These are phyloP conservation scores for Meles meles DNA, from an alignment of 2,113 vertebrate species.

Conservation along the genomic window DNA sequence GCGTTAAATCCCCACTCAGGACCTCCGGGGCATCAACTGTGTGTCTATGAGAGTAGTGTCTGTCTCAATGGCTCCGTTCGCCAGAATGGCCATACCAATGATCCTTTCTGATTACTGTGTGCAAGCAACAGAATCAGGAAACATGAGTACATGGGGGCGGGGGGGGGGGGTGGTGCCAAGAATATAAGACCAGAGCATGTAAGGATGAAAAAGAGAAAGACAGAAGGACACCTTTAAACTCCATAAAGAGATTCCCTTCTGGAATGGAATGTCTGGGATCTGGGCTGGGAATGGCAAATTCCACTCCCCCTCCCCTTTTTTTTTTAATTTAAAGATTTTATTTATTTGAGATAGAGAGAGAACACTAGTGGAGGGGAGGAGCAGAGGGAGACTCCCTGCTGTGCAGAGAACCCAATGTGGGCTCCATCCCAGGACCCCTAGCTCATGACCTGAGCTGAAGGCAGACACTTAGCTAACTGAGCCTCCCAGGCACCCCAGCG, in stretches of 20 bases:
- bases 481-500: no score
- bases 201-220: not conserved
- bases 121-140: not conserved
- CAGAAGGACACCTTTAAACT: not conserved
- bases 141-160: fast-evolving
- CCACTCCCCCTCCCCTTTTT: not conserved
- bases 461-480: not conserved
- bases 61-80: not conserved
- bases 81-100: not conserved
- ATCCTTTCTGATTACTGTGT: not conserved
- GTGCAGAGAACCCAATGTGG: not conserved
- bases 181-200: not conserved
- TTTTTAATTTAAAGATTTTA: not conserved
- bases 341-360: not conserved
- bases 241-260: not conserved
- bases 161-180: not conserved
- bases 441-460: not conserved
- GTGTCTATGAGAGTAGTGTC: not conserved
- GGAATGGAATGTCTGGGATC: not conserved
- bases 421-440: not conserved
- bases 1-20: not conserved
- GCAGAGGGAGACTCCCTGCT: not conserved
- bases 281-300: not conserved
- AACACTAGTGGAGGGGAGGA: not conserved
- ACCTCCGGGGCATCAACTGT: fast-evolving